These are phyloP conservation scores for Meloe dianella DNA, from an alignment of 2,888 invertebrate species.

Conservation along the genomic window DNA sequence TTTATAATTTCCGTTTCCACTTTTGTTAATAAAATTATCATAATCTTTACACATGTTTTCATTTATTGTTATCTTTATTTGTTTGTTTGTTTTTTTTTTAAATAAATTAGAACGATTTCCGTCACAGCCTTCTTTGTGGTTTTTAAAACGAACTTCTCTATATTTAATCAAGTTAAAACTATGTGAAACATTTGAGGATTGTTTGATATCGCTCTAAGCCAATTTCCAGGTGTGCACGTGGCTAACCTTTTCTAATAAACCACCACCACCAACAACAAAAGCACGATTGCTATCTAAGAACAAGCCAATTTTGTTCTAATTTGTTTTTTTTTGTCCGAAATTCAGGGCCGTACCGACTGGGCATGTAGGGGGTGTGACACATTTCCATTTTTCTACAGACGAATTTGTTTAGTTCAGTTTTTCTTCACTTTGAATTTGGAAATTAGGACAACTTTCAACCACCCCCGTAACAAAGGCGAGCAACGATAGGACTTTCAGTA, in stretches of 20 bases:
- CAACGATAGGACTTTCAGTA: too few species aligned
- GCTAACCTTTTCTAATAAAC: conserved; percentile 5
- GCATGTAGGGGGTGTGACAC: too few species aligned
- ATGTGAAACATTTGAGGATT: neutral
- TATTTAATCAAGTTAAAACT: neutral
- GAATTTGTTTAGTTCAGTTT: too few species aligned
- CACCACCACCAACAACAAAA: neutral
- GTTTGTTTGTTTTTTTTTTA: neutral
- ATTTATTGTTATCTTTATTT: conserved; percentile 18
- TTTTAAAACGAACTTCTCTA: neutral
- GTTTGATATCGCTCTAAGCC: conserved; percentile 1
- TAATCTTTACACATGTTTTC: conserved; percentile 36
- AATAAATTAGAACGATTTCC: conserved; percentile 5
- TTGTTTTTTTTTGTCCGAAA: neutral
- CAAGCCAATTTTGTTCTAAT: neutral
- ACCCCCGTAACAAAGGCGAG: too few species aligned
- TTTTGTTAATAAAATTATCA: conserved; percentile 23
- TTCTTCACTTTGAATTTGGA: too few species aligned
- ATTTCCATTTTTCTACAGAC: too few species aligned
- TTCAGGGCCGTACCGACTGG: too few species aligned
- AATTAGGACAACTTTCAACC: too few species aligned
- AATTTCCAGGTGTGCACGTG: conserved; percentile 7
- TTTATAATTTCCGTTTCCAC: neutral
- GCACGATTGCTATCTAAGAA: neutral
- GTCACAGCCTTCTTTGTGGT: neutral